Conservation (phyloP, 2,113 vertebrate species). For the Anarhynchus alexandrinus region DNA sequence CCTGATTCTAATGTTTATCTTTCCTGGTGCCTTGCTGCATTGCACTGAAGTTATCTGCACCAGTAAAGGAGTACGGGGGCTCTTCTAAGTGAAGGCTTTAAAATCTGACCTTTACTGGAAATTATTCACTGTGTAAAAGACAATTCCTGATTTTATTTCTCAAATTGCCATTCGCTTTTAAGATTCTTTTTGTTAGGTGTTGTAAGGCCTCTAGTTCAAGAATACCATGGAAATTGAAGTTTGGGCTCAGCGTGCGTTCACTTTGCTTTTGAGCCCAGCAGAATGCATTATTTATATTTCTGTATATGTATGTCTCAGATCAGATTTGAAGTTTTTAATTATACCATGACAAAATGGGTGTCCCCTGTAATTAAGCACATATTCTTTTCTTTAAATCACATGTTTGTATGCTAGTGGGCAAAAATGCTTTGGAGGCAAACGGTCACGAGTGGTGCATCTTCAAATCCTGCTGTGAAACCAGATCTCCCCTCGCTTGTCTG, state of each 20-base stretch:
- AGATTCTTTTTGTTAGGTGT: neutral
- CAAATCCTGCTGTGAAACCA: neutral
- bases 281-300: neutral
- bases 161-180: neutral
- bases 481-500: neutral
- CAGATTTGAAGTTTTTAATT: conserved; percentile 22
- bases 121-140: neutral
- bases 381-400: neutral
- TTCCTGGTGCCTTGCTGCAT: neutral
- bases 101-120: neutral
- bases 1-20: conserved; percentile 11
- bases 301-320: neutral
- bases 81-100: neutral
- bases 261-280: neutral
- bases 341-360: neutral
- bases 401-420: neutral
- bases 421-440: neutral
- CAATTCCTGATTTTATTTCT: neutral
- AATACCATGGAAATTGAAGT: neutral
- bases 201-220: neutral
- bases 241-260: neutral
- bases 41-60: neutral
- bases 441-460: neutral
- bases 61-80: neutral
- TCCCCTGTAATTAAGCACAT: conserved; percentile 12